phyloP scores from a whole-genome alignment of 2,888 invertebrate genomes.

The Drosophila neotestacea region DNA sequence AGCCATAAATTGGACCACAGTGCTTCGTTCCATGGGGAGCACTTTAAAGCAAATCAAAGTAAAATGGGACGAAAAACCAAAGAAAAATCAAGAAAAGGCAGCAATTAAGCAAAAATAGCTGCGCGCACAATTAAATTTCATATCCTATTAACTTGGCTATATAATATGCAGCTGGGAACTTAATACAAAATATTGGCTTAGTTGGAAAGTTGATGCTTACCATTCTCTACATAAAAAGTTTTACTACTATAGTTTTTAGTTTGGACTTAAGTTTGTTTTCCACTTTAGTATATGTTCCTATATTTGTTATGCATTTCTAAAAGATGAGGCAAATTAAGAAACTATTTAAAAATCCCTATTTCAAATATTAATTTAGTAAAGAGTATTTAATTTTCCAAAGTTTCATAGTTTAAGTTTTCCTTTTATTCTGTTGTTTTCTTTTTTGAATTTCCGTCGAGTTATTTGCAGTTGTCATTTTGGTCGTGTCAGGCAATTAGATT shows the following conservation, averaged over 20 bases:
- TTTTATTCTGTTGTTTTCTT: background rate
- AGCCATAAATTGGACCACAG: conserved; percentile 50
- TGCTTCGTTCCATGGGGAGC: conserved; percentile 39
- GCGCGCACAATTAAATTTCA: conserved; percentile 14
- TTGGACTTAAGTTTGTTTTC: background rate
- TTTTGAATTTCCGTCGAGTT: background rate
- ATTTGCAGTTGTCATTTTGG: conserved; percentile 43
- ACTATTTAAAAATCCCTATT: no score
- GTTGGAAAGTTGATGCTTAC: background rate
- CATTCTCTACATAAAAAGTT: background rate
- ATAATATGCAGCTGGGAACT: background rate
- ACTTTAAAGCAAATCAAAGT: conserved; percentile 53
- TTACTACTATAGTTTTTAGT: background rate
- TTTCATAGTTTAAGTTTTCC: background rate
- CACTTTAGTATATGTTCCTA: background rate
- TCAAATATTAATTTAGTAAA: background rate
- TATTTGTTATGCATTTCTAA: no score
- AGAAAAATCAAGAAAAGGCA: conserved; percentile 15
- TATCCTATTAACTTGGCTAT: conserved; percentile 3
- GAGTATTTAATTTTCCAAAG: background rate
- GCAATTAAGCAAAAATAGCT: conserved; percentile 44
- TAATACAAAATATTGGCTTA: background rate
- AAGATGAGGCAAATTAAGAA: no score
- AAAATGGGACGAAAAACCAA: conserved; percentile 10
- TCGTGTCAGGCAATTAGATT: conserved; percentile 70